Conservation (phyloP, 53 echinoderm and acorn worm genomes). For the Henricia sp. region DNA sequence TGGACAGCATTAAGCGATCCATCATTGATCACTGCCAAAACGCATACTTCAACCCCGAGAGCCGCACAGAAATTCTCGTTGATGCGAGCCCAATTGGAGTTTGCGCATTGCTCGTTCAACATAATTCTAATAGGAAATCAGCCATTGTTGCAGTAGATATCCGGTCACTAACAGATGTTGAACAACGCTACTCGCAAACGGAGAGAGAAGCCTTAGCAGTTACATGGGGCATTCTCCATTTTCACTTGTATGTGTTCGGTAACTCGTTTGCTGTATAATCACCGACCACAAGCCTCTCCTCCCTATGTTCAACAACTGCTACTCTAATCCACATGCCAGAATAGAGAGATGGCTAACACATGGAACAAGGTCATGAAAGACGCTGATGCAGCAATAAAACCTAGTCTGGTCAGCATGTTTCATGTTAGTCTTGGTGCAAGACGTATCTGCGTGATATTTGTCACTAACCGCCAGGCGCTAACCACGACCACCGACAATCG, state of each 20-base stretch:
- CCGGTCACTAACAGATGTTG: constrained; percentile 54
- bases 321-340: constrained; percentile 44
- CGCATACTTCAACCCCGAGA: constrained; percentile 64
- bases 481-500: no score
- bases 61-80: constrained; percentile 56
- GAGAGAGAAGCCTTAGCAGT: constrained; percentile 60
- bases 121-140: constrained; percentile 15
- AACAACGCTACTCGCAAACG: constrained; percentile 65
- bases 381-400: not conserved
- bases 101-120: constrained; percentile 64
- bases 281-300: constrained; percentile 71
- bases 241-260: constrained; percentile 68
- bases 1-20: constrained; percentile 45
- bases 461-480: no score
- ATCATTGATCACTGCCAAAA: constrained; percentile 54
- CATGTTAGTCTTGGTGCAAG: constrained; percentile 55
- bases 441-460: no score
- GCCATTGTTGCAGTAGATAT: constrained; percentile 40
- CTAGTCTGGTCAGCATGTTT: constrained; percentile 32
- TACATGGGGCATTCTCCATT: constrained; percentile 53
- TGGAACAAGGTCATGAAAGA: constrained; percentile 45
- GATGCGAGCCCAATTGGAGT: constrained; percentile 76
- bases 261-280: constrained; percentile 30
- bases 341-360: constrained; percentile 71
- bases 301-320: constrained; percentile 39